These are phyloP conservation scores for Calameuta idolon DNA, from an alignment of 2,888 invertebrate species.

Conservation along the genomic window DNA sequence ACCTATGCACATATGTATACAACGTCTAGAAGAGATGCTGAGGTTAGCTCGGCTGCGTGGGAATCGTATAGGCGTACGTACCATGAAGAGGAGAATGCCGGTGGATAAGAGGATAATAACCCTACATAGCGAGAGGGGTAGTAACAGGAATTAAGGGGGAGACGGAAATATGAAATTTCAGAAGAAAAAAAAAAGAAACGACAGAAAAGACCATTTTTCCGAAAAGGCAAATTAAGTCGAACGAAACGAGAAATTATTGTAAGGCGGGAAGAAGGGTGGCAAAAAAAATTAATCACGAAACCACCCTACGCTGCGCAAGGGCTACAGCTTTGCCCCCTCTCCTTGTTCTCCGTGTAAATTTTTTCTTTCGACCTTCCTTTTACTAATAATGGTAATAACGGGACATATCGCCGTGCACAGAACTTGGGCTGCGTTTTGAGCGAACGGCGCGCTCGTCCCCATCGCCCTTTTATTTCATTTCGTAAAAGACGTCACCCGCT, in stretches of 20 bases:
- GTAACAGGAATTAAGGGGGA: background rate
- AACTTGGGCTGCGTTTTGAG: background rate
- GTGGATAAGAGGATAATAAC: background rate
- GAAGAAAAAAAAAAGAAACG: background rate
- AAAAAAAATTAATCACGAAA: background rate
- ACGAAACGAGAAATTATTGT: background rate
- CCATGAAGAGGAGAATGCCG: background rate
- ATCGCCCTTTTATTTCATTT: background rate
- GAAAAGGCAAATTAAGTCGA: background rate
- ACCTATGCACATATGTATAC: background rate
- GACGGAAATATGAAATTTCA: background rate
- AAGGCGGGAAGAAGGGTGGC: background rate
- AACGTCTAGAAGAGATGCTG: background rate
- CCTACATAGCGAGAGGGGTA: background rate
- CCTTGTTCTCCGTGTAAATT: background rate
- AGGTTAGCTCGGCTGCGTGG: background rate
- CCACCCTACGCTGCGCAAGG: background rate
- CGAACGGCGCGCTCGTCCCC: background rate
- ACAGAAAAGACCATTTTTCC: background rate
- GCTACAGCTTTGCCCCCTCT: background rate
- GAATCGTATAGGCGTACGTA: background rate
- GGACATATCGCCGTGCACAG: background rate
- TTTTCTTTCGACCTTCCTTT: background rate
- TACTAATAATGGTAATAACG: background rate
- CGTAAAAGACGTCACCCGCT: background rate